Conservation (phyloP, 2,113 vertebrate genomes). For the Colinus virginianus region DNA sequence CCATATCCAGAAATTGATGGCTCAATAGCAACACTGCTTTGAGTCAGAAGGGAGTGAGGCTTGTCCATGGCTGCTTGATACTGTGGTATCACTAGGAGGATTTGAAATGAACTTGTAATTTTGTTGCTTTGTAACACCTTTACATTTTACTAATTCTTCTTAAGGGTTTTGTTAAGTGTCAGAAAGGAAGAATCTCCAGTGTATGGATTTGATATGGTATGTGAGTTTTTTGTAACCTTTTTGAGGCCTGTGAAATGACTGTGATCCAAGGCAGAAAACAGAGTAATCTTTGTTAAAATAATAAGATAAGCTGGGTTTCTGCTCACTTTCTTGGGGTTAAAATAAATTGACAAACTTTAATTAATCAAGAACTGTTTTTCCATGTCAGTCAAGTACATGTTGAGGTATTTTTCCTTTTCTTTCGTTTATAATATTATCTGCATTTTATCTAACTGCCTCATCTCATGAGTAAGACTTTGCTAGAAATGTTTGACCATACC, state of each 20-base stretch:
- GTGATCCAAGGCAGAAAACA: not conserved
- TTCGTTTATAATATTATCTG: not conserved
- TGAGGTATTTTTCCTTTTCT: not conserved
- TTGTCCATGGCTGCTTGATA: not conserved
- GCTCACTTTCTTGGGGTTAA: not conserved
- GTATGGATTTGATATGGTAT: not conserved
- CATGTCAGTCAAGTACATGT: rapidly evolving
- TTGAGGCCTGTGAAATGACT: not conserved
- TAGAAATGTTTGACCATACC: not conserved
- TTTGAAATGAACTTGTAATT: not conserved
- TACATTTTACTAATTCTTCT: not conserved
- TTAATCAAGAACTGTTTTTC: not conserved
- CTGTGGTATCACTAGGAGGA: rapidly evolving
- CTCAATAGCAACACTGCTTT: not conserved
- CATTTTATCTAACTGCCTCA: not conserved
- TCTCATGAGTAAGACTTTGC: not conserved
- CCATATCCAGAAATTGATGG: not conserved
- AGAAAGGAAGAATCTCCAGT: not conserved
- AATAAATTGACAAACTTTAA: not conserved
- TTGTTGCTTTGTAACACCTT: not conserved
- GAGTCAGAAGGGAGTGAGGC: not conserved
- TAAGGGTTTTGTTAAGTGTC: not conserved
- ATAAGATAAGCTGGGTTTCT: not conserved
- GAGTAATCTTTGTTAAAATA: not conserved
- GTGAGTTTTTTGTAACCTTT: not conserved